These are phyloP conservation scores for Pollenia labialis DNA, from an alignment of 2,888 invertebrate genomes.

Conservation along the genomic window DNA sequence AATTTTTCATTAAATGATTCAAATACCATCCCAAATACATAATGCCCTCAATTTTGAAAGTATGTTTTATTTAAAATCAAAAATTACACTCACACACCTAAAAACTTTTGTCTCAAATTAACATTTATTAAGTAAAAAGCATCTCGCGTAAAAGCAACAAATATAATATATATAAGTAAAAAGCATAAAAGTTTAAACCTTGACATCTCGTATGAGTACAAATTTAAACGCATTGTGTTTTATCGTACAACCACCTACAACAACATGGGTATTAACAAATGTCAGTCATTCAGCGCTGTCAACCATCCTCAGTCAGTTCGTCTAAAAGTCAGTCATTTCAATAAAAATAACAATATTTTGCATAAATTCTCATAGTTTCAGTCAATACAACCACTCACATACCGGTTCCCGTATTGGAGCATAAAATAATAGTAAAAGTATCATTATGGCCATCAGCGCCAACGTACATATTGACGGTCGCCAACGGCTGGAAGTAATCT, in stretches of 20 bases:
- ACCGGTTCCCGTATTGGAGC: conserved; percentile 28
- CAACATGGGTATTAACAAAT: conserved; percentile 41
- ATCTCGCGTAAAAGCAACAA: too few species aligned
- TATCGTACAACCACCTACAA: conserved; percentile 1
- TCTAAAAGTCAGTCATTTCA: conserved; percentile 46
- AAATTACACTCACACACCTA: background rate
- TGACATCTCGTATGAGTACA: conserved; percentile 50
- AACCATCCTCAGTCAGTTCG: conserved; percentile 31
- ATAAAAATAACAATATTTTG: conserved; percentile 32
- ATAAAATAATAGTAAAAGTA: conserved; percentile 66
- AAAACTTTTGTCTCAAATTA: conserved; percentile 64
- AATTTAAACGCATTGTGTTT: conserved; percentile 4
- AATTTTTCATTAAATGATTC: too few species aligned
- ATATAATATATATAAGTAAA: conserved; percentile 17
- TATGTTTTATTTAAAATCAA: conserved; percentile 12
- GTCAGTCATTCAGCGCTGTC: conserved; percentile 11
- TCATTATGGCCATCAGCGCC: conserved; percentile 55
- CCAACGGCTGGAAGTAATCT: conserved; percentile 71
- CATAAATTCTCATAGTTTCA: conserved; percentile 5
- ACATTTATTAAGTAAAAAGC: conserved; percentile 47
- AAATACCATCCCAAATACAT: too few species aligned
- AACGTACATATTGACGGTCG: conserved; percentile 51
- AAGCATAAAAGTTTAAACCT: conserved; percentile 59
- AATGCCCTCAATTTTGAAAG: background rate
- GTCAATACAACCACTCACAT: conserved; percentile 2